A percentile compares a stretch with the other conserved stretches of the same genome.
phyloP scores from a whole-genome alignment of 2,888 invertebrate species.

The Tenthredo distinguenda region DNA sequence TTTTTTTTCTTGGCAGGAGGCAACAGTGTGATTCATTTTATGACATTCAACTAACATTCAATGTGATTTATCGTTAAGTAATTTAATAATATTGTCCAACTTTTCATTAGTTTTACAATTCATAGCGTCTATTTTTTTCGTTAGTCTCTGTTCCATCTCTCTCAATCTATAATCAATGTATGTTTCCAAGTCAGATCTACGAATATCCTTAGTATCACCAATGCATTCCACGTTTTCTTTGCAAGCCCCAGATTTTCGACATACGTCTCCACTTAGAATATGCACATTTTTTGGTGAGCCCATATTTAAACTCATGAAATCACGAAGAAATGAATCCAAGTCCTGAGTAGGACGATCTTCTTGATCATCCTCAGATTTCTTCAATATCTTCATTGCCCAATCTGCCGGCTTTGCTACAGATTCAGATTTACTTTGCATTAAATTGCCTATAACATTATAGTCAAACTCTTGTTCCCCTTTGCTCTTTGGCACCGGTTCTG shows the following conservation, averaged over 20 bases:
- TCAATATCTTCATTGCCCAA: constrained; percentile 59
- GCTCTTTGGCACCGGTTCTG: constrained; percentile 57
- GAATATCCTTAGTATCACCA: constrained; percentile 15
- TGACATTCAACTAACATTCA: constrained; percentile 3
- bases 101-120: constrained; percentile 73
- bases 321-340: constrained; percentile 56
- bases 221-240: constrained; percentile 13
- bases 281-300: constrained; percentile 21
- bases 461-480: constrained; percentile 61
- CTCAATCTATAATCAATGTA: constrained; percentile 73
- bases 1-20: background rate
- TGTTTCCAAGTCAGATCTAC: constrained; percentile 60
- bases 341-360: constrained; percentile 51
- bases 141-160: constrained; percentile 72
- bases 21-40: background rate
- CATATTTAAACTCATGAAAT: constrained; percentile 54
- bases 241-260: constrained; percentile 29
- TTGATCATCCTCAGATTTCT: constrained; percentile 55
- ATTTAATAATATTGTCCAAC: constrained; percentile 70
- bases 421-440: constrained; percentile 60
- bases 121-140: constrained; percentile 69
- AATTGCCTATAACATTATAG: constrained; percentile 67
- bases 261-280: constrained; percentile 39
- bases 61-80: constrained; percentile 53
- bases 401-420: constrained; percentile 54